phyloP scores from a whole-genome alignment of 2,888 invertebrate genomes.

The Pharmacophagus antenor region DNA sequence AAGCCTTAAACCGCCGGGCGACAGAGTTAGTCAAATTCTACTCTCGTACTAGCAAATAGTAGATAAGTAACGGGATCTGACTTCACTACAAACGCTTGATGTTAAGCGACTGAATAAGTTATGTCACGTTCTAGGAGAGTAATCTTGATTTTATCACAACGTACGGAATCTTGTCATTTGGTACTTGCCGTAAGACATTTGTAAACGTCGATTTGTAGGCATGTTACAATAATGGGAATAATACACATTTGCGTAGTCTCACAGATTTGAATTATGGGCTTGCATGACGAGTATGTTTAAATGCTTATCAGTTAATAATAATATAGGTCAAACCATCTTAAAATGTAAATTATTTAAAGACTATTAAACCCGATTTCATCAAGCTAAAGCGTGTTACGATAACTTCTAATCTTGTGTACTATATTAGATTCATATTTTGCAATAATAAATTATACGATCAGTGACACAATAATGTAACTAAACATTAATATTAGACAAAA shows the following conservation, averaged over 20 bases:
- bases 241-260: neutral
- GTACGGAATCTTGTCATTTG: constrained; percentile 45
- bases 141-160: constrained; percentile 58
- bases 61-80: constrained; percentile 16
- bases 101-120: constrained; percentile 43
- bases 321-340: no score
- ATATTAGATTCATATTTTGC: no score
- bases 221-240: no score
- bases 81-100: constrained; percentile 30
- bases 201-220: constrained; percentile 1
- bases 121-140: constrained; percentile 52
- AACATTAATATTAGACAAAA: no score
- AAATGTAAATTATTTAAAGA: no score
- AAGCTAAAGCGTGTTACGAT: no score
- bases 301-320: no score
- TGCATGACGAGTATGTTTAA: neutral
- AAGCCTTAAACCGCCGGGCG: neutral
- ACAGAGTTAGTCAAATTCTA: constrained; percentile 13
- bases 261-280: no score
- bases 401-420: no score
- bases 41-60: constrained; percentile 22
- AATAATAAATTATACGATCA: no score
- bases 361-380: no score
- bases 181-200: constrained; percentile 34
- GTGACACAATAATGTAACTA: no score